Evolutionary conservation across 2,797 vertebrate genomes (phyloP).

Genomic region (Limosa lapponica): DNA sequence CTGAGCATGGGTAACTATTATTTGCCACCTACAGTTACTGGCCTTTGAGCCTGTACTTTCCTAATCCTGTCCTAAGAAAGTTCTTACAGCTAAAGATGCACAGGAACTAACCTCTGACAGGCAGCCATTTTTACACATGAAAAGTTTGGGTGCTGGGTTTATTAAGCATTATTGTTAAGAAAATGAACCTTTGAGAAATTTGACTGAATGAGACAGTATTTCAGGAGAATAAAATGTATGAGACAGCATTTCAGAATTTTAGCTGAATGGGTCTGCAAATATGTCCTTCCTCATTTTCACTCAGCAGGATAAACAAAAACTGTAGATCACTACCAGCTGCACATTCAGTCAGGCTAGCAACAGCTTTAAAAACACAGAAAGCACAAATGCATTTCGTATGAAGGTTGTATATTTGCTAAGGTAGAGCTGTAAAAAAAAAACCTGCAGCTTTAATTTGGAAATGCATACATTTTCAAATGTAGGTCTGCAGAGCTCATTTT

Average conservation of each 20-base stretch:
- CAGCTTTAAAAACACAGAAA: constrained; percentile 1
- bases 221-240: constrained; percentile 1
- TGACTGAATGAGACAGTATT: background rate
- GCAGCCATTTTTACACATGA: background rate
- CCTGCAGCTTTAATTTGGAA: background rate
- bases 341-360: background rate
- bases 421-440: background rate
- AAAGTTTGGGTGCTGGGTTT: background rate
- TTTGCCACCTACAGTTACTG: background rate
- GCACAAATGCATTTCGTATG: background rate
- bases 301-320: constrained; percentile 53
- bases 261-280: constrained; percentile 39
- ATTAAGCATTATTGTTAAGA: background rate
- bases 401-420: background rate
- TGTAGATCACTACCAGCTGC: constrained; percentile 41
- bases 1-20: background rate
- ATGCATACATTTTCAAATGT: background rate
- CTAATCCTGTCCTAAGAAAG: background rate
- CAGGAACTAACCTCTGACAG: background rate
- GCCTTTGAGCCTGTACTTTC: background rate
- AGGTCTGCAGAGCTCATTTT: background rate
- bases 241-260: constrained; percentile 22
- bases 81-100: background rate
- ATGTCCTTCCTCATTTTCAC: constrained; percentile 9
- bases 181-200: background rate